These are phyloP conservation scores for Thumatha senex DNA, from an alignment of 2,888 invertebrate species.

Conservation along the genomic window DNA sequence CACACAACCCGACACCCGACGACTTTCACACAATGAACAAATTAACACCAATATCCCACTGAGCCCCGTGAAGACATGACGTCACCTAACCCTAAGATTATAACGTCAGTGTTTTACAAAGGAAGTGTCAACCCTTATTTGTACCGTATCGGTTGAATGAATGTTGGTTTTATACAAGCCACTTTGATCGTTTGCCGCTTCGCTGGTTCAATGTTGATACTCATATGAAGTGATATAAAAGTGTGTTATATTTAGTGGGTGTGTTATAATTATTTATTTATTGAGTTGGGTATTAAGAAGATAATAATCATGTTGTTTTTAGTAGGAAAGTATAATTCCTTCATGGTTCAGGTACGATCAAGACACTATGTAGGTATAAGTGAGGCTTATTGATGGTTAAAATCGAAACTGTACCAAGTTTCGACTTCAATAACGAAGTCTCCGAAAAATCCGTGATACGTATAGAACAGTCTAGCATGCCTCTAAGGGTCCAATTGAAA, in stretches of 20 bases:
- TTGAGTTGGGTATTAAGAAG: too few relatives aligned
- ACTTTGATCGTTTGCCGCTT: slow-evolving; percentile 41
- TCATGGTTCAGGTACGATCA: too few relatives aligned
- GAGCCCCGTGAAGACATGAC: not conserved
- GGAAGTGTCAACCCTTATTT: slow-evolving; percentile 23
- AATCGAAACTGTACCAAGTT: too few relatives aligned
- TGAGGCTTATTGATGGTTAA: too few relatives aligned
- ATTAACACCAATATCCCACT: not conserved
- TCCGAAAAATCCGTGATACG: too few relatives aligned
- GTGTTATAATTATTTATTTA: not conserved
- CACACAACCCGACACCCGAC: not conserved
- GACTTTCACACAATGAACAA: not conserved
- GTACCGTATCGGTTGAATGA: slow-evolving; percentile 24
- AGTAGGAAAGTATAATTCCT: too few relatives aligned
- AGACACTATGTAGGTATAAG: too few relatives aligned
- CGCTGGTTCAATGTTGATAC: slow-evolving; percentile 29
- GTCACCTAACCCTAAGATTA: not conserved
- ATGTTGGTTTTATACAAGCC: slow-evolving; percentile 37
- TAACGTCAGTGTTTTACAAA: slow-evolving; percentile 14
- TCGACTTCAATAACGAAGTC: too few relatives aligned
- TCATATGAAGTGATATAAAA: not conserved
- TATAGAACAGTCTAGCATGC: too few relatives aligned
- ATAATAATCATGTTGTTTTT: too few relatives aligned
- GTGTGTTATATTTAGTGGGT: not conserved
- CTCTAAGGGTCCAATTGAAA: too few relatives aligned